These are phyloP conservation scores for Clinocottus analis DNA, from an alignment of 2,113 vertebrate species.

Conservation along the genomic window DNA sequence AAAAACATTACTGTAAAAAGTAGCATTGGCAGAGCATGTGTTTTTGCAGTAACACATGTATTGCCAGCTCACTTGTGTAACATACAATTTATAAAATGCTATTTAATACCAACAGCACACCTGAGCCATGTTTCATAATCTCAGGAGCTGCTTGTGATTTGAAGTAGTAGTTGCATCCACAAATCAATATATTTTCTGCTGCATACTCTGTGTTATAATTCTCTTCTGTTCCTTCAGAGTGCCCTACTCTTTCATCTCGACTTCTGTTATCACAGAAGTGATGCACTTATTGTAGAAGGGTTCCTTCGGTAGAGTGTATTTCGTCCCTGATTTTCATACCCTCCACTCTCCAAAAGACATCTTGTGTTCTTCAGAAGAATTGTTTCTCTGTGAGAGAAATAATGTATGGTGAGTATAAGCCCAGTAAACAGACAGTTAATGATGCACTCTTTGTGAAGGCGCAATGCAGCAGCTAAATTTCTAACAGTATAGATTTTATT, in stretches of 20 bases:
- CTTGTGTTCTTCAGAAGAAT: neutral
- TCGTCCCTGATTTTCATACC: constrained; percentile 11
- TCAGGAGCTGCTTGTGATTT: neutral
- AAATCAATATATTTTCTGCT: constrained; percentile 35
- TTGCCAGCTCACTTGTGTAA: neutral
- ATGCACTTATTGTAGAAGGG: constrained; percentile 17
- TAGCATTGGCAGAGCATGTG: neutral
- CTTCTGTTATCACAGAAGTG: constrained; percentile 31
- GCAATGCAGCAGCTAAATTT: neutral
- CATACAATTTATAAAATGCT: neutral
- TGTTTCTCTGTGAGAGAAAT: constrained; percentile 5
- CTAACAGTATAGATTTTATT: neutral
- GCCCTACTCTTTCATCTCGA: constrained; percentile 54
- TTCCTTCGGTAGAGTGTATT: neutral
- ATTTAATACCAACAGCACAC: neutral
- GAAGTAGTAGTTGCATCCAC: neutral
- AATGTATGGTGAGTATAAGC: constrained; percentile 9
- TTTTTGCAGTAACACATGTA: neutral
- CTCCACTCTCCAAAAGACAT: neutral
- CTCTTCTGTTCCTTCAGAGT: constrained; percentile 39
- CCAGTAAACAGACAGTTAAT: constrained; percentile 1
- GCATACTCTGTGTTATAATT: constrained; percentile 33
- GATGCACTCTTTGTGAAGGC: neutral
- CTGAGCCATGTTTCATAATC: neutral
- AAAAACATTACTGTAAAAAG: neutral